These are phyloP conservation scores for Sarcoramphus papa DNA, from an alignment of 2,797 vertebrate species.

Conservation along the genomic window DNA sequence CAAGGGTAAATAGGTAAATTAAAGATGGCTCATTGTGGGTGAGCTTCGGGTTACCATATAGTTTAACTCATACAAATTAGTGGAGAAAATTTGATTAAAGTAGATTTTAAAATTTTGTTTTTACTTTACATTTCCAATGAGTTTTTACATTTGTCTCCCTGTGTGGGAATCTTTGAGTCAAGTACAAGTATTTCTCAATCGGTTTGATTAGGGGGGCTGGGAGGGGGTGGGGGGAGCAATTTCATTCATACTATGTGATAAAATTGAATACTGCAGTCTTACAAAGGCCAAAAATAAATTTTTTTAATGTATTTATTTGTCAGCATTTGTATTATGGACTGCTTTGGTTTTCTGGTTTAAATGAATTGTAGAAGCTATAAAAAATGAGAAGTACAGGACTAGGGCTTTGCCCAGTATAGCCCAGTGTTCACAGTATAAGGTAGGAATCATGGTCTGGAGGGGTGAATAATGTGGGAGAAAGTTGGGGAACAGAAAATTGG, in stretches of 20 bases:
- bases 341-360: background rate
- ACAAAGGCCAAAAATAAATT: background rate
- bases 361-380: background rate
- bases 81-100: background rate
- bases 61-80: background rate
- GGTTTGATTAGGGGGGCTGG: background rate
- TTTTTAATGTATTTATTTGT: background rate
- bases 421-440: background rate
- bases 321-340: background rate
- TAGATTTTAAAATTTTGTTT: background rate
- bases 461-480: background rate
- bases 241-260: background rate
- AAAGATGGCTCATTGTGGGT: background rate
- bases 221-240: background rate
- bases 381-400: background rate
- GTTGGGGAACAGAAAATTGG: background rate
- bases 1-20: background rate
- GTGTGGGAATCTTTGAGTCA: background rate
- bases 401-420: background rate
- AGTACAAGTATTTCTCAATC: background rate
- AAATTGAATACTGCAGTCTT: background rate
- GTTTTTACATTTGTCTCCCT: background rate
- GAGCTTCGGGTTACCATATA: background rate
- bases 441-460: background rate
- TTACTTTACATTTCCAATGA: background rate